Evolutionary conservation across 1,140 invertebrate species (phyloP), one percentile per base, ranked within the genome.

Genomic region (Bacillus rossius): DNA sequence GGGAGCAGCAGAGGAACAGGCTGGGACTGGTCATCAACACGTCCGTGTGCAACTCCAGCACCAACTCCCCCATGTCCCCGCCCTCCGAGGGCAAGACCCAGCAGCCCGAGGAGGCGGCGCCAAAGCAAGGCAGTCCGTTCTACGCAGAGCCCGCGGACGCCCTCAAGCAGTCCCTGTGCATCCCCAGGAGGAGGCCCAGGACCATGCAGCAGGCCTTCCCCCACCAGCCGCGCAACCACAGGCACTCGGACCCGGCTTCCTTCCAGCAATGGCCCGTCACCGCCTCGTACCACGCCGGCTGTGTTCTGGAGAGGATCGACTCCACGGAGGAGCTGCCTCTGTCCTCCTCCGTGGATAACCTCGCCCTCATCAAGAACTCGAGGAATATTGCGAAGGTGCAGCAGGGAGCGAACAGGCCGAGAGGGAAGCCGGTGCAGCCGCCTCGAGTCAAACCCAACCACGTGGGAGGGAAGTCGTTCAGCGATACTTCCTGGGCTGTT

Each of bases 91-190:
- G 25, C 8, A 50, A 50, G 16, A 8, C 19, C 16, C 17, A 75
- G 72, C 37, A 75, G 73, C 25, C 74, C 71, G 1, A 63, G 67
- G 54, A 75, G 71, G 69, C 73, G 2, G 73, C 75, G 23, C 73
- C 74, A 19, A 85, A 87, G 63, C 83, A 89, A 66, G 84, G 84
- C 10, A 94, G 91, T 71, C 92, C 92, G 0, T 92, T 94, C 65
- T 96, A 96, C 71, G 89, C 91, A 2, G 92, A 95, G 75, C 93
- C 93, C 37, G 91, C 92, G 8, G 92, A 95, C 77, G 86, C 91
- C 16, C 79, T 96, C 41, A 77, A 74, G 29, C 79, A 80, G 62
- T 74, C 59, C 13, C 62, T 61, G 40, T 52, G 61, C 26, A 56
- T 61, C 49, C 60, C 65, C 45, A 65, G 25, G 67, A 68, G 43